phyloP scores from a whole-genome alignment of 64 coral and sea anemone species.

The Stichodactyla helianthus region DNA sequence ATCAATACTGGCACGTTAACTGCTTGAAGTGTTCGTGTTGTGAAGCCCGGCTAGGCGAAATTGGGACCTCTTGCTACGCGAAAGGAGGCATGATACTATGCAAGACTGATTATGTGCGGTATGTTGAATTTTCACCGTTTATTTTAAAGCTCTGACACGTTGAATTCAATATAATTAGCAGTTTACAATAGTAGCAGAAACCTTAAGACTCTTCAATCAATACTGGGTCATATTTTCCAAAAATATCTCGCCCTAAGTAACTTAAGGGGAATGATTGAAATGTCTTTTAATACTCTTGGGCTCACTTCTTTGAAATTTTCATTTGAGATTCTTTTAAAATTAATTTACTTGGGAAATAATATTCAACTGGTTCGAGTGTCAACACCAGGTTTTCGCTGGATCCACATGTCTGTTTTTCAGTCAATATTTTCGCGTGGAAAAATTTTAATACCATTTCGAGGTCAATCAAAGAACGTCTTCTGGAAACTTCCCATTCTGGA shows the following conservation, averaged over 20 bases:
- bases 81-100: slow-evolving; percentile 96
- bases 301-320: background rate
- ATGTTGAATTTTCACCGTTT: background rate
- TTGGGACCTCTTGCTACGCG: slow-evolving; percentile 77
- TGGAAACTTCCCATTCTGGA: background rate
- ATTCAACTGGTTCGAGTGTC: background rate
- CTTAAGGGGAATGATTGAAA: background rate
- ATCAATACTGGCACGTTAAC: slow-evolving; percentile 87
- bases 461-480: background rate
- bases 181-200: background rate
- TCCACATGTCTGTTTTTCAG: background rate
- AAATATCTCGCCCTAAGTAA: background rate
- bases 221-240: too few species aligned
- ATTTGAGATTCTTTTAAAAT: background rate
- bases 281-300: background rate
- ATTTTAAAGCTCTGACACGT: background rate
- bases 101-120: slow-evolving; percentile 91
- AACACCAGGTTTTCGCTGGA: background rate
- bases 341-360: background rate
- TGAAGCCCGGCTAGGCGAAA: slow-evolving; percentile 75
- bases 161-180: background rate
- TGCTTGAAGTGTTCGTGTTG: slow-evolving; percentile 91
- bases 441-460: slow-evolving; percentile 1
- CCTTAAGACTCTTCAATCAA: background rate
- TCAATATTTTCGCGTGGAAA: background rate